These are phyloP conservation scores for Leptinotarsa defecta DNA, from an alignment of 1,140 invertebrate species.

Conservation along the genomic window DNA sequence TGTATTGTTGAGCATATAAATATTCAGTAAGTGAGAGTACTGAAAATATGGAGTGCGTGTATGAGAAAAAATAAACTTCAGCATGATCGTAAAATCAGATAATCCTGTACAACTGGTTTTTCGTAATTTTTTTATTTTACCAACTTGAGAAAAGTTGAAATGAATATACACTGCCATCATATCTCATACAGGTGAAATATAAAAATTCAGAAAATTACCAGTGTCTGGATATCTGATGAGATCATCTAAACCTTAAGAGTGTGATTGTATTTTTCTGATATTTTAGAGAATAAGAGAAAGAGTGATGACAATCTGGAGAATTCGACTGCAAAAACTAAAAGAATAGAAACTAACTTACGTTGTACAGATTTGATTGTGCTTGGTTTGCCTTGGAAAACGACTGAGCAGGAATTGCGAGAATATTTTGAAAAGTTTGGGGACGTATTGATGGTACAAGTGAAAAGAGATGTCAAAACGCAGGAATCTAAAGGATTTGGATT, in stretches of 20 bases:
- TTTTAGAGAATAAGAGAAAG: slow-evolving; percentile 92
- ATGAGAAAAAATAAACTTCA: too few relatives aligned
- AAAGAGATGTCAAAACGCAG: slow-evolving; percentile 86
- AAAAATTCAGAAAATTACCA: too few relatives aligned
- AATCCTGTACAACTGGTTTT: too few relatives aligned
- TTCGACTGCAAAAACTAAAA: slow-evolving; percentile 86
- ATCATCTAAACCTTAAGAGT: not conserved
- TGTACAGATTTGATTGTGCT: slow-evolving; percentile 97
- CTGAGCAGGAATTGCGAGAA: slow-evolving; percentile 90
- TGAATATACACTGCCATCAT: too few relatives aligned
- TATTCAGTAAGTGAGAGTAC: too few relatives aligned
- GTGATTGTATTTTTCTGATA: not conserved
- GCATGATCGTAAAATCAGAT: too few relatives aligned
- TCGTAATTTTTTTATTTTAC: too few relatives aligned
- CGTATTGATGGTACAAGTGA: slow-evolving; percentile 94
- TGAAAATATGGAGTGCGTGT: too few relatives aligned
- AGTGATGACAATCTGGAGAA: slow-evolving; percentile 92
- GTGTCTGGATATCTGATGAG: too few relatives aligned
- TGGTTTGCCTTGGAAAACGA: slow-evolving; percentile 95
- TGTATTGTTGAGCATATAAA: too few relatives aligned
- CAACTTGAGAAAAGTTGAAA: too few relatives aligned
- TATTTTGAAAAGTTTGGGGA: slow-evolving; percentile 97
- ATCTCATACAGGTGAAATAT: too few relatives aligned
- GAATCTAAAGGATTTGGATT: slow-evolving; percentile 98
- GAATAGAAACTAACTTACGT: slow-evolving; percentile 86